These are phyloP conservation scores for Pachliopta kotzebuea DNA, from an alignment of 2,888 invertebrate species.

Conservation along the genomic window DNA sequence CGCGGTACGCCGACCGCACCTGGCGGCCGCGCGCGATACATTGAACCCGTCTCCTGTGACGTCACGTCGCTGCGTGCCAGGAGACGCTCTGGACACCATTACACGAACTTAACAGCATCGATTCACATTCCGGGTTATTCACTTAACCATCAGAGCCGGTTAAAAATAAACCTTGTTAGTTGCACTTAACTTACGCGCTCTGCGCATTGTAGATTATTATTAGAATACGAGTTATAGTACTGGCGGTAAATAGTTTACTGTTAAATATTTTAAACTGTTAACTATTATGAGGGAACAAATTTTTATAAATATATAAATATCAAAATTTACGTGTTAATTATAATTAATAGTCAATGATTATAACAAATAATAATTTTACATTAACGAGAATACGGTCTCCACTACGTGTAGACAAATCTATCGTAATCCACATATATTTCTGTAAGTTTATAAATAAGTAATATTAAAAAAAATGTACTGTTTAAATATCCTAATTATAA, in stretches of 20 bases:
- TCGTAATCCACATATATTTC: too few relatives aligned
- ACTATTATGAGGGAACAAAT: too few relatives aligned
- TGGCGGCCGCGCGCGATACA: conserved; percentile 56
- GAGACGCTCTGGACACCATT: conserved; percentile 29
- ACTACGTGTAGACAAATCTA: too few relatives aligned
- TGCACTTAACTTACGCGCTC: conserved; percentile 12
- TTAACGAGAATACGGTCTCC: too few relatives aligned
- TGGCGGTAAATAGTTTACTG: conserved; percentile 1
- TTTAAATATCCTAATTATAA: too few relatives aligned
- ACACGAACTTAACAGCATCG: conserved; percentile 42
- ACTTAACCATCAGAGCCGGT: conserved; percentile 25
- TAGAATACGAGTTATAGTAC: conserved; percentile 11
- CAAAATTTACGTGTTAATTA: too few relatives aligned
- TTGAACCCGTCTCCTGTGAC: conserved; percentile 72
- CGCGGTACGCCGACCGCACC: conserved; percentile 60
- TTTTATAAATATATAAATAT: too few relatives aligned
- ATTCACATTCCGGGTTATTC: conserved; percentile 40
- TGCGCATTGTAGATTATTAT: conserved; percentile 15
- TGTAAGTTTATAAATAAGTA: too few relatives aligned
- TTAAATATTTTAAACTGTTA: background rate
- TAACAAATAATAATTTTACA: too few relatives aligned
- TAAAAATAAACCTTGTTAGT: conserved; percentile 30
- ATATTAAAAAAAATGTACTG: too few relatives aligned
- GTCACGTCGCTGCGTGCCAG: conserved; percentile 56
- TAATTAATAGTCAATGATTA: too few relatives aligned